Conservation (phyloP, 2,113 vertebrate genomes). For the Lota lota region DNA sequence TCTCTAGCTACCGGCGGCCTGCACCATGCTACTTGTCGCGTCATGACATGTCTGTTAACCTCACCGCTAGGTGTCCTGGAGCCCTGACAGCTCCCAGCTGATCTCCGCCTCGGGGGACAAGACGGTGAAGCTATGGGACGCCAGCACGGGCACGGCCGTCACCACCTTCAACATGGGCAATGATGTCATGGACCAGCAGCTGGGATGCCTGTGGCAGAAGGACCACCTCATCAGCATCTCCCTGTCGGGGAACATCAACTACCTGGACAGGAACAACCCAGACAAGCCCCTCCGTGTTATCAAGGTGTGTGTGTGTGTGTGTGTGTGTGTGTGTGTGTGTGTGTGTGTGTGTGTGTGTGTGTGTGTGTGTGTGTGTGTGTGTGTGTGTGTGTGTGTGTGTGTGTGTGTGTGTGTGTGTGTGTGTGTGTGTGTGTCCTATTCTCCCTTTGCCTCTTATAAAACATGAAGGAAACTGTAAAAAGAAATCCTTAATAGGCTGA, state of each 20-base stretch:
- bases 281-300: slow-evolving; percentile 82
- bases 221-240: slow-evolving; percentile 88
- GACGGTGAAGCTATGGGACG: slow-evolving; percentile 95
- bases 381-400: too few relatives aligned
- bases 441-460: too few relatives aligned
- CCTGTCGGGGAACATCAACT: slow-evolving; percentile 94
- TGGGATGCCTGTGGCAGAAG: slow-evolving; percentile 97
- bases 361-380: too few relatives aligned
- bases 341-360: too few relatives aligned
- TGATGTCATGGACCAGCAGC: slow-evolving; percentile 88
- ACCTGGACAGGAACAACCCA: slow-evolving; percentile 95
- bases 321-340: too few relatives aligned
- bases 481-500: too few relatives aligned
- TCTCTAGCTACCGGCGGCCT: neutral
- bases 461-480: too few relatives aligned
- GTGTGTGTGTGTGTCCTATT: too few relatives aligned
- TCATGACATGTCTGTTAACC: neutral
- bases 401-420: too few relatives aligned
- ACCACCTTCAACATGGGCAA: slow-evolving; percentile 89
- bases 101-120: slow-evolving; percentile 96
- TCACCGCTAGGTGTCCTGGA: slow-evolving; percentile 80
- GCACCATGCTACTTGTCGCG: neutral
- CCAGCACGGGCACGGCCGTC: slow-evolving; percentile 76
- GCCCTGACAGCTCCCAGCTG: slow-evolving; percentile 85
- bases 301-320: slow-evolving; percentile 75